Evolutionary conservation across 2,797 vertebrate genomes (phyloP).

Genomic region (Sebastes kiyomatsui): DNA sequence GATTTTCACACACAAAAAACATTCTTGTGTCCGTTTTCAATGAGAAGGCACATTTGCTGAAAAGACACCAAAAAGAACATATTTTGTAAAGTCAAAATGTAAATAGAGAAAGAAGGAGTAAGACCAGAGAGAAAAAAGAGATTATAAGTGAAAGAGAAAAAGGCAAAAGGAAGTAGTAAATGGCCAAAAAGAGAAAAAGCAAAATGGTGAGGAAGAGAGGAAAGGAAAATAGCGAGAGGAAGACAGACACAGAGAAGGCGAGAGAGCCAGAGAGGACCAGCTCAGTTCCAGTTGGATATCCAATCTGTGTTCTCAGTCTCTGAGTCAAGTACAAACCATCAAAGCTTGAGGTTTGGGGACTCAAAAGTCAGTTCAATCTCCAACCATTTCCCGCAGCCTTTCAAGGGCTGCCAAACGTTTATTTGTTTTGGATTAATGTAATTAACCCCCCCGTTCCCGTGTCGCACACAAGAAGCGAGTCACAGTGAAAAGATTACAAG

Average conservation of each 20-base stretch:
- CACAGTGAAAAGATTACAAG: constrained; percentile 67
- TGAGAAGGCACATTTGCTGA: background rate
- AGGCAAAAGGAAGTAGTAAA: constrained; percentile 3
- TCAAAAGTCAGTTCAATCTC: constrained; percentile 70
- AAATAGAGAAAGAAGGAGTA: background rate
- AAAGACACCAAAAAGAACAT: background rate
- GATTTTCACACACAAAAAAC: background rate
- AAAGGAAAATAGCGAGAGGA: background rate
- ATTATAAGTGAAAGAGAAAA: constrained; percentile 6
- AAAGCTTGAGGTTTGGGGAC: constrained; percentile 76
- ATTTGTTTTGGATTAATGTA: constrained; percentile 83
- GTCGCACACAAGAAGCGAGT: constrained; percentile 61
- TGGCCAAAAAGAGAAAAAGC: background rate
- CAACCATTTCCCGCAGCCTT: constrained; percentile 72
- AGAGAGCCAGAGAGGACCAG: constrained; percentile 13
- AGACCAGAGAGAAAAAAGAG: background rate
- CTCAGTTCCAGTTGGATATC: constrained; percentile 60
- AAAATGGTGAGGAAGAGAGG: background rate
- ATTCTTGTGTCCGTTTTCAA: background rate
- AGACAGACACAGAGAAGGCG: background rate
- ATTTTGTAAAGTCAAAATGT: background rate
- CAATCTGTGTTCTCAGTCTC: constrained; percentile 62
- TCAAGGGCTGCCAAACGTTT: constrained; percentile 76
- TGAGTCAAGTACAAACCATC: constrained; percentile 73
- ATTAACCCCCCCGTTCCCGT: constrained; percentile 71